A percentile compares a stretch with the other conserved stretches of the same genome.
These are phyloP conservation scores for Gryon sp. DNA, from an alignment of 1,140 invertebrate genomes.

Conservation along the genomic window DNA sequence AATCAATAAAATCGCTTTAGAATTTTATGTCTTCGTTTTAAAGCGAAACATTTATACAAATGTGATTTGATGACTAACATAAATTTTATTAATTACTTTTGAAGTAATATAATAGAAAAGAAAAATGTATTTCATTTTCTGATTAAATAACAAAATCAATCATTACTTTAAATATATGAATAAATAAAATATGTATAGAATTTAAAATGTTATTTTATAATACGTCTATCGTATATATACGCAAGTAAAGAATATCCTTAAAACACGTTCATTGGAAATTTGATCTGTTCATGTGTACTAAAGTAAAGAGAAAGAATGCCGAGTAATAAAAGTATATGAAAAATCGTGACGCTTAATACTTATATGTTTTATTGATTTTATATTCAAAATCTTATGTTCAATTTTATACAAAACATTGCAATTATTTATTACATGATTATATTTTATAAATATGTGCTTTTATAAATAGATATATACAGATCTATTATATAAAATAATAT, in stretches of 20 bases:
- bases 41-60: conserved; percentile 6
- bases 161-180: too few relatives aligned
- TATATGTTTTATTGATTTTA: too few relatives aligned
- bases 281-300: not conserved
- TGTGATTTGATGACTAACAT: conserved; percentile 1
- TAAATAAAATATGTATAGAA: not conserved
- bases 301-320: not conserved
- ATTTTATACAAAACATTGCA: too few relatives aligned
- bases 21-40: conserved; percentile 11
- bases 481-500: too few relatives aligned
- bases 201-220: not conserved
- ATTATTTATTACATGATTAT: too few relatives aligned
- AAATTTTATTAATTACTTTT: conserved; percentile 2
- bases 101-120: not conserved
- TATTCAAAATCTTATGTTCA: too few relatives aligned
- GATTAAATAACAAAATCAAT: too few relatives aligned
- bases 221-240: not conserved
- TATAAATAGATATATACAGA: too few relatives aligned
- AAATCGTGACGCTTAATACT: not conserved
- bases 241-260: not conserved
- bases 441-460: too few relatives aligned
- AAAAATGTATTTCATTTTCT: too few relatives aligned
- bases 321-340: conserved; percentile 1
- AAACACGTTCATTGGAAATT: not conserved
- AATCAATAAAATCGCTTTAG: conserved; percentile 6